These are phyloP conservation scores for Salvelinus sp. DNA, from an alignment of 2,113 vertebrate genomes.

Conservation along the genomic window DNA sequence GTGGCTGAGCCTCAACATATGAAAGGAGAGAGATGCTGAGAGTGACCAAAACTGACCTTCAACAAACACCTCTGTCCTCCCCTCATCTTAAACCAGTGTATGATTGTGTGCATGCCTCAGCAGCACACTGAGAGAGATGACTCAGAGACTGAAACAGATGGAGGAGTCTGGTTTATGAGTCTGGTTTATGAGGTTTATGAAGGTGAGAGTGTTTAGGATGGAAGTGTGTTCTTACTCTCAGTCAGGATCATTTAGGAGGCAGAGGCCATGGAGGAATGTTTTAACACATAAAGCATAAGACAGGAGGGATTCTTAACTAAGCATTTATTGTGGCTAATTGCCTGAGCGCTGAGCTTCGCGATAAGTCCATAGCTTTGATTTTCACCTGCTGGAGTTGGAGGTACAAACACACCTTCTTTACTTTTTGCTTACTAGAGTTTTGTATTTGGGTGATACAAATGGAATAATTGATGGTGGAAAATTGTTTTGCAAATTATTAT, in stretches of 20 bases:
- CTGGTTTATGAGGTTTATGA: background rate
- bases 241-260: constrained; percentile 12
- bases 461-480: background rate
- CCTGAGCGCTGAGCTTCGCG: constrained; percentile 6
- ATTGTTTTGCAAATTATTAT: background rate
- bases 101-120: background rate
- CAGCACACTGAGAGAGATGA: background rate
- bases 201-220: background rate
- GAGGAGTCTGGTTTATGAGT: background rate
- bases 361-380: background rate
- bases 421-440: background rate
- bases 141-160: background rate
- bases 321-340: constrained; percentile 33
- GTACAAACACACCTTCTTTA: background rate
- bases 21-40: background rate
- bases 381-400: background rate
- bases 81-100: too few species aligned
- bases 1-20: background rate
- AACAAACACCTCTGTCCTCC: background rate
- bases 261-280: constrained; percentile 7
- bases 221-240: background rate
- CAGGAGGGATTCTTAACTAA: constrained; percentile 19
- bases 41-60: background rate
- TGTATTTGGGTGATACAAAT: background rate
- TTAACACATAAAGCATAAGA: constrained; percentile 11